Percentiles rank a stretch among this genome's conserved stretches.
phyloP scores from a whole-genome alignment of 2,113 vertebrate species.

The Pandion haliaetus region DNA sequence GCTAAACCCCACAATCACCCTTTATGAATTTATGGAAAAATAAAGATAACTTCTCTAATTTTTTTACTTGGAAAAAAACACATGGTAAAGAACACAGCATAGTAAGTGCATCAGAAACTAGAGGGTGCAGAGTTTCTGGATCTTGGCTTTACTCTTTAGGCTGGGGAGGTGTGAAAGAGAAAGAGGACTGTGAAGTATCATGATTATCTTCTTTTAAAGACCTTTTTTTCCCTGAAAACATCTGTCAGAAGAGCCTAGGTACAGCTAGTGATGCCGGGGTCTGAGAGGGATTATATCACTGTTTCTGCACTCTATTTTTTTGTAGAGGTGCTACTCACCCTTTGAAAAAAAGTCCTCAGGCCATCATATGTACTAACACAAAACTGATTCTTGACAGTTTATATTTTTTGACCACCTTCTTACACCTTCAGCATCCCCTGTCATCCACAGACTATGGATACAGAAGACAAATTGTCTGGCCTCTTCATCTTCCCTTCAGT shows the following conservation, averaged over 20 bases:
- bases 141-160: background rate
- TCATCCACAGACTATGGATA: background rate
- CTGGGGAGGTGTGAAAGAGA: background rate
- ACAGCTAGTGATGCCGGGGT: background rate
- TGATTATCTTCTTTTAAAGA: background rate
- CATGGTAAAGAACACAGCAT: fast-evolving
- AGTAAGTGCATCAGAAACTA: background rate
- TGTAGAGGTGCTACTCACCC: background rate
- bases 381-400: background rate
- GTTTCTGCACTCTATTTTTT: background rate
- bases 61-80: background rate
- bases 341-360: background rate
- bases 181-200: background rate
- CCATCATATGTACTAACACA: background rate
- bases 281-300: background rate
- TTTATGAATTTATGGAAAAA: background rate
- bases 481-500: background rate
- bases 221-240: background rate
- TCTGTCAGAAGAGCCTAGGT: background rate
- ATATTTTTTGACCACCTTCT: background rate
- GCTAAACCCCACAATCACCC: background rate
- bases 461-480: background rate
- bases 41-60: background rate
- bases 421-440: background rate
- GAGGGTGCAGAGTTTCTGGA: background rate